A percentile compares a stretch with the other conserved stretches of the same genome.
Conservation (phyloP, 2,888 invertebrate genomes). For the Bellardia bayeri region DNA sequence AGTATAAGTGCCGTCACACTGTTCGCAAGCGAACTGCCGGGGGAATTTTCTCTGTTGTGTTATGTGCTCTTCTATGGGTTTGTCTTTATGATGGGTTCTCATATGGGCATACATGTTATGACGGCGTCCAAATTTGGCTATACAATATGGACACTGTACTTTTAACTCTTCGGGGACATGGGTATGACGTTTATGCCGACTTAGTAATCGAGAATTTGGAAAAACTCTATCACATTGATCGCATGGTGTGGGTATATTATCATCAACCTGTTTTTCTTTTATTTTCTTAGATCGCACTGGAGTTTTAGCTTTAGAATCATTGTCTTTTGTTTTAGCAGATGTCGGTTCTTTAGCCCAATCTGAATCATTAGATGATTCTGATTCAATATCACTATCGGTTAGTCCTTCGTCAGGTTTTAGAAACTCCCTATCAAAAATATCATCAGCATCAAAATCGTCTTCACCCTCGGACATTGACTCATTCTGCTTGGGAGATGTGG, state of each 20-base stretch:
- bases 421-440: constrained; percentile 50
- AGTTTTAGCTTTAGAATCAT: constrained; percentile 24
- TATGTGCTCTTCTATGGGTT: constrained; percentile 68
- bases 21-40: constrained; percentile 78
- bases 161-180: constrained; percentile 86
- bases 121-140: constrained; percentile 86
- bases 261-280: constrained; percentile 80
- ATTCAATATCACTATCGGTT: constrained; percentile 40
- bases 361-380: constrained; percentile 46
- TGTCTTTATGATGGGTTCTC: constrained; percentile 78
- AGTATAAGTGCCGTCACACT: constrained; percentile 80
- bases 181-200: constrained; percentile 86
- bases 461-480: constrained; percentile 47
- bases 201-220: constrained; percentile 87
- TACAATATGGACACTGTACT: constrained; percentile 86
- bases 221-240: constrained; percentile 88
- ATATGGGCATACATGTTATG: constrained; percentile 87
- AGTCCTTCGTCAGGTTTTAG: constrained; percentile 12
- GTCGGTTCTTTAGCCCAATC: constrained; percentile 39
- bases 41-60: constrained; percentile 80
- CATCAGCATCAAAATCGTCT: constrained; percentile 39
- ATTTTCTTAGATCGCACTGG: constrained; percentile 56
- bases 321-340: constrained; percentile 39
- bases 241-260: constrained; percentile 82
- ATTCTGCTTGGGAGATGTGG: not conserved